Base-by-base conservation (phyloP, 1,140 invertebrate species). In the Apis cerana region DNA sequence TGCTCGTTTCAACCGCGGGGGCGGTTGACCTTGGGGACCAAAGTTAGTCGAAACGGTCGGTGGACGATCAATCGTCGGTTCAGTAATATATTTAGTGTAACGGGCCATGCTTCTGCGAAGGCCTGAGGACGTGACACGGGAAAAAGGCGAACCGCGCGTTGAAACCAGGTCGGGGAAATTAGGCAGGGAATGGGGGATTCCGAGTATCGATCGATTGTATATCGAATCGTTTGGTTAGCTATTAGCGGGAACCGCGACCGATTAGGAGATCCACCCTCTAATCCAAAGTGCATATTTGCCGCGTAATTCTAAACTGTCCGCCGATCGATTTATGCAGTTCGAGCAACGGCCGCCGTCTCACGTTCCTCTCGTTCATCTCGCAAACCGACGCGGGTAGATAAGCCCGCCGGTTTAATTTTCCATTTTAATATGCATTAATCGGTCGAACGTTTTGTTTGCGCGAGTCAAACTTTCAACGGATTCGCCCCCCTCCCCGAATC, bases 341-440 rank as follows among this genome's bases (percentile, higher is more conserved):
- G 21, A 17, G 13, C 13, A 62, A 52, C 12, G 27, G 19, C 17
- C 48, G 65, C 59, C n/a, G 27, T 5, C 65, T 82, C 75, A 82
- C 81, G 81, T 82, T 62, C 17, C 52, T 56, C 78, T 12, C 27
- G 61, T 33, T 33, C 33, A 2, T 33, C 33, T 33, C 33, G 33
- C 3, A 4, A 33, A 33, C 33, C 33, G 33, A 33, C 2, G 33
- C 50, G 27, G 59, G 0, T 15, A 78, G 81, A 78, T 82, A 82
- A 82, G 67, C 23, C 58, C 27, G 67, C 23, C 58, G 21, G 67
- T 82, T 71, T 78, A 78, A 82, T 82, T 78, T 82, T 76, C 33
- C 68, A 78, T 78, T 82, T 82, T 82, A 82, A 82, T 82, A 78
- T 64, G 67, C 81, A 78, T 82, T 82, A 82, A 78, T 82, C 81